These are phyloP conservation scores for Bubo scandiacus DNA, from an alignment of 2,113 vertebrate genomes.

Conservation along the genomic window DNA sequence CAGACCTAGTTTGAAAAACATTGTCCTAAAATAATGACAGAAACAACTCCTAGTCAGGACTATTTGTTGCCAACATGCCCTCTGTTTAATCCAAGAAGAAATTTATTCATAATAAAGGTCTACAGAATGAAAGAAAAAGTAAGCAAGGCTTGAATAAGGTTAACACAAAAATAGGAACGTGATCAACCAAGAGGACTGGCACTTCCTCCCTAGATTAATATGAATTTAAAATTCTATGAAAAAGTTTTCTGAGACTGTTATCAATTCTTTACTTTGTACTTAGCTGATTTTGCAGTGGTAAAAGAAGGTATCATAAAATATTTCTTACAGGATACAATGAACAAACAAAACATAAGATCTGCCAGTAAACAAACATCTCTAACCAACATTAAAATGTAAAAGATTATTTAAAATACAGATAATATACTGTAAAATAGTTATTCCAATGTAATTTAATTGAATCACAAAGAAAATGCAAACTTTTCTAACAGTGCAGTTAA, in stretches of 20 bases:
- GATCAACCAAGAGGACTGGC: not conserved
- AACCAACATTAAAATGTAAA: not conserved
- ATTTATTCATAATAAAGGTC: not conserved
- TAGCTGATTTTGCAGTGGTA: not conserved
- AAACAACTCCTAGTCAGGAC: not conserved
- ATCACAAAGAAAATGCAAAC: not conserved
- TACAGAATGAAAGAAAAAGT: not conserved
- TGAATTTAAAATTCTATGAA: not conserved
- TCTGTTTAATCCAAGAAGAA: not conserved
- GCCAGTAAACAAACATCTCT: not conserved
- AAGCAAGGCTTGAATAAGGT: not conserved
- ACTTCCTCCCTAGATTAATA: not conserved
- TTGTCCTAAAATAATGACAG: not conserved
- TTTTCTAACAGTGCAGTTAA: not conserved
- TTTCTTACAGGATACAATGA: not conserved
- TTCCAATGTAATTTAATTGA: not conserved
- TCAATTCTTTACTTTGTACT: not conserved
- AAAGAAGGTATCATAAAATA: not conserved
- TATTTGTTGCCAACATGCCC: not conserved
- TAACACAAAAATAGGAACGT: not conserved
- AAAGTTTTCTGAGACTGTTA: not conserved
- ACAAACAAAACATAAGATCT: not conserved
- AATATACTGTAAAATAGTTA: not conserved
- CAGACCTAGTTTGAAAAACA: not conserved
- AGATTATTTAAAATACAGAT: not conserved